These are phyloP conservation scores for Semibalanus balanoides DNA, from an alignment of 1,140 invertebrate species.

Conservation along the genomic window DNA sequence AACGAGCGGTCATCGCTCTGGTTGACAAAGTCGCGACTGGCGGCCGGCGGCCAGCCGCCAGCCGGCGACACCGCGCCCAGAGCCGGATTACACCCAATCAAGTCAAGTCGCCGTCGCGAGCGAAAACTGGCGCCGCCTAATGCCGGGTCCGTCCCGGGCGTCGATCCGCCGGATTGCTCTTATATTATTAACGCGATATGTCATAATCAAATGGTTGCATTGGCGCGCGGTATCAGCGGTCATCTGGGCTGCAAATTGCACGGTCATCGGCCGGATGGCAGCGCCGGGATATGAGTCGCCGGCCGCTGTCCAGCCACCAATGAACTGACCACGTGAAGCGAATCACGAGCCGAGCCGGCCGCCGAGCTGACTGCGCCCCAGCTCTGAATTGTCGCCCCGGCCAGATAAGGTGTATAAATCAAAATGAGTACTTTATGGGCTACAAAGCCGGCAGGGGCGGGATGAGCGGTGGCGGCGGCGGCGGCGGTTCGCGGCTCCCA, in stretches of 20 bases:
- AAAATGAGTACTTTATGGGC: conserved; percentile 2
- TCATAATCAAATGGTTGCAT: not conserved
- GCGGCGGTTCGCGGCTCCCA: no score
- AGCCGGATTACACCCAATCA: not conserved
- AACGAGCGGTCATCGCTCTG: not conserved
- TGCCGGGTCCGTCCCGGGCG: not conserved
- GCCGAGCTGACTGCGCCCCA: not conserved
- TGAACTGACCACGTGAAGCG: not conserved
- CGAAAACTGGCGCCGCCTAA: not conserved
- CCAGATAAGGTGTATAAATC: conserved; percentile 2
- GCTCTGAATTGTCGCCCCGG: not conserved
- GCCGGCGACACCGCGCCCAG: not conserved
- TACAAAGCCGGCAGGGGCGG: not conserved
- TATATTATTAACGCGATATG: not conserved
- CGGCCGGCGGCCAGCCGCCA: no score
- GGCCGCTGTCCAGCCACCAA: not conserved
- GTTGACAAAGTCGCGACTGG: not conserved
- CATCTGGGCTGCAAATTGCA: not conserved
- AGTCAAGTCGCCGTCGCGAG: not conserved
- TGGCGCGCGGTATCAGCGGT: not conserved
- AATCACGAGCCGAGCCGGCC: not conserved
- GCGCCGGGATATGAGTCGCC: not conserved
- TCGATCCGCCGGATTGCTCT: not conserved
- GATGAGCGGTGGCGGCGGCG: not conserved
- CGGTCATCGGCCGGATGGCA: not conserved